Conservation (phyloP, 2,888 invertebrate genomes). For the Apotomis capreana region DNA sequence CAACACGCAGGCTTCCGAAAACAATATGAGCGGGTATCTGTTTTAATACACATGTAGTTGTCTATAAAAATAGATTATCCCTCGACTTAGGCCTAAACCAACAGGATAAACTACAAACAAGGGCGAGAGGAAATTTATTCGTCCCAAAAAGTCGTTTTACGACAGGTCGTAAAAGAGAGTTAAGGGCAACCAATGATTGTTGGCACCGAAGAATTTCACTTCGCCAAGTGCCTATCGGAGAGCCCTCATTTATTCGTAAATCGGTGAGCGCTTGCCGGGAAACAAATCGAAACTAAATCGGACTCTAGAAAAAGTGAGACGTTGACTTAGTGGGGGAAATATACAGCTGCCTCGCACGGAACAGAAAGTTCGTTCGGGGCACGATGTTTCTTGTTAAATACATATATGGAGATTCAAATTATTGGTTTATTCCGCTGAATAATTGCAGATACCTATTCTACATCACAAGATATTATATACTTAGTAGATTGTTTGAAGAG, state of each 20-base stretch:
- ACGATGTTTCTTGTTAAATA: neutral
- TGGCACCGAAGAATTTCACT: constrained; percentile 34
- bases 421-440: neutral
- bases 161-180: constrained; percentile 52
- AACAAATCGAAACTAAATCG: constrained; percentile 27
- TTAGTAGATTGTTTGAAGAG: too few species aligned
- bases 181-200: constrained; percentile 38
- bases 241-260: constrained; percentile 30
- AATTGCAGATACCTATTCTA: too few species aligned
- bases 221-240: constrained; percentile 27
- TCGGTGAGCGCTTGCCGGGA: constrained; percentile 12
- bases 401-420: neutral
- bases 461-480: too few species aligned
- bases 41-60: constrained; percentile 43
- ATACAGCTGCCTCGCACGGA: neutral
- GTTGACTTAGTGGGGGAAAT: neutral
- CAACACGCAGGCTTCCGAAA: constrained; percentile 9
- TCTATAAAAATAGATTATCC: constrained; percentile 45
- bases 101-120: constrained; percentile 54
- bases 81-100: constrained; percentile 49
- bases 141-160: constrained; percentile 55
- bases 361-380: neutral
- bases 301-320: neutral
- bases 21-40: constrained; percentile 18
- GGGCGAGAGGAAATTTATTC: constrained; percentile 54